Evolutionary conservation across 92 coral and sea anemone species (phyloP).

Genomic region (Anthopleura xanthogrammica): DNA sequence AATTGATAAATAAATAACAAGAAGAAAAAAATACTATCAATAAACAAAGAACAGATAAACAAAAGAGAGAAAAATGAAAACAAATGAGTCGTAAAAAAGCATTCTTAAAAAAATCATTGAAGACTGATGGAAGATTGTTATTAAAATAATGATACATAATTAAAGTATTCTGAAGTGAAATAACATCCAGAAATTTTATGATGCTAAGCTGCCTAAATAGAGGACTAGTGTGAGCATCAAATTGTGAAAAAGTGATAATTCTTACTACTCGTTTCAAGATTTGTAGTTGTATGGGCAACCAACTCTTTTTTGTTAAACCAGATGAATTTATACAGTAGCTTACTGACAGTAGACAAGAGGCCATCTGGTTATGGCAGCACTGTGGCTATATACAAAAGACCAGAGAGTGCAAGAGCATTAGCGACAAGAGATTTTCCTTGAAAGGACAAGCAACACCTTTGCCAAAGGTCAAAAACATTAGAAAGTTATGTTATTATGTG

Average conservation of each 20-base stretch:
- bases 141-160: constrained; percentile 37
- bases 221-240: constrained; percentile 47
- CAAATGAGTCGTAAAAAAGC: neutral
- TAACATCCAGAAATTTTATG: constrained; percentile 18
- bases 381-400: constrained; percentile 34
- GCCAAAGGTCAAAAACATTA: constrained; percentile 20
- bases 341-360: neutral
- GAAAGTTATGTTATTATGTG: neutral
- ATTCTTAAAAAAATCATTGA: constrained; percentile 28
- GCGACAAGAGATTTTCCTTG: constrained; percentile 20
- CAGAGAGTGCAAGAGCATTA: constrained; percentile 31
- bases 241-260: constrained; percentile 26
- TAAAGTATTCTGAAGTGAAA: constrained; percentile 13
- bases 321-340: neutral
- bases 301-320: constrained; percentile 1
- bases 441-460: constrained; percentile 4
- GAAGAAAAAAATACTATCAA: too few relatives aligned
- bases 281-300: neutral
- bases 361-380: constrained; percentile 10
- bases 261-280: constrained; percentile 29
- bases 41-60: too few relatives aligned
- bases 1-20: neutral
- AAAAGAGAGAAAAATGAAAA: neutral
- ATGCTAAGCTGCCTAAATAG: constrained; percentile 18
- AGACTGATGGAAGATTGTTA: constrained; percentile 27